These are phyloP conservation scores for human DNA, from an alignment of 2,113 vertebrate species.

Conservation along the genomic window DNA sequence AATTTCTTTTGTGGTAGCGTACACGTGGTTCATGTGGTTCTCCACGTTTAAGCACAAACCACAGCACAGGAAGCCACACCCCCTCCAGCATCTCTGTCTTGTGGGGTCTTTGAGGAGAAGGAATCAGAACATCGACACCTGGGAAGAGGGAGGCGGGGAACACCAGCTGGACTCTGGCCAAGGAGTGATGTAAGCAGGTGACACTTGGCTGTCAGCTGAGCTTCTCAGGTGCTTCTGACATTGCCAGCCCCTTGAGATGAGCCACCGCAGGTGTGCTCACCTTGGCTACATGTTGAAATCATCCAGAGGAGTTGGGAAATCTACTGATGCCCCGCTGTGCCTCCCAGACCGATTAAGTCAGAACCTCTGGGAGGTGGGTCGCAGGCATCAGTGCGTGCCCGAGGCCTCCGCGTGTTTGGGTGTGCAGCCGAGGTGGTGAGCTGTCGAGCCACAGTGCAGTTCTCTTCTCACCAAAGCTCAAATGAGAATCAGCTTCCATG, in stretches of 20 bases:
- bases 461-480: conserved; percentile 62
- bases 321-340: not conserved
- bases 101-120: not conserved
- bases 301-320: not conserved
- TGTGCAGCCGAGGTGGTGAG: not conserved
- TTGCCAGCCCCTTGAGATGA: not conserved
- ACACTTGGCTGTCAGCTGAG: not conserved
- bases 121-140: not conserved
- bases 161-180: not conserved
- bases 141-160: not conserved
- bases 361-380: not conserved
- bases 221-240: conserved; percentile 12
- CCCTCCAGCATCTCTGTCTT: not conserved
- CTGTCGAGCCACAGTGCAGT: not conserved
- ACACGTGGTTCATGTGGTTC: not conserved
- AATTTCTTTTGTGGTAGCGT: not conserved
- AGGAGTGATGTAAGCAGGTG: not conserved
- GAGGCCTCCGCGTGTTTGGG: not conserved
- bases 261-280: not conserved
- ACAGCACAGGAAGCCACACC: not conserved
- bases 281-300: not conserved
- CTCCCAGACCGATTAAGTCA: not conserved
- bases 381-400: not conserved
- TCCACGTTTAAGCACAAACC: not conserved
- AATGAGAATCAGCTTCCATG: conserved; percentile 56